phyloP scores from a whole-genome alignment of 2,888 invertebrate species.

The Eurytoma californica region DNA sequence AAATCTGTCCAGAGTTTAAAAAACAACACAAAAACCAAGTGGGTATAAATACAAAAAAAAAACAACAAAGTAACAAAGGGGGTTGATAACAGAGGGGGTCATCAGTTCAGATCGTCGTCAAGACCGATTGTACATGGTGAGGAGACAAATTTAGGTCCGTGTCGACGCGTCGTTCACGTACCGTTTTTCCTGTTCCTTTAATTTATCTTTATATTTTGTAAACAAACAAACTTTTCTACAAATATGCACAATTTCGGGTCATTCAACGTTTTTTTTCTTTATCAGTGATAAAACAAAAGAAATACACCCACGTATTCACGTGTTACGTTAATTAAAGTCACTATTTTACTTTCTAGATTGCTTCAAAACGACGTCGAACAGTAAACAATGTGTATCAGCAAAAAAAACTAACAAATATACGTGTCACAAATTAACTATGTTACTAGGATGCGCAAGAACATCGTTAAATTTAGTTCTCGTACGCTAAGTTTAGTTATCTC shows the following conservation, averaged over 20 bases:
- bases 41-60: no score
- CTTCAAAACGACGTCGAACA: slow-evolving; percentile 17
- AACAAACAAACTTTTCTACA: background rate
- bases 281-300: background rate
- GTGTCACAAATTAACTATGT: slow-evolving; percentile 25
- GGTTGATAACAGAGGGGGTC: slow-evolving; percentile 25
- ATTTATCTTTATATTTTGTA: background rate
- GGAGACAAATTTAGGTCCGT: slow-evolving; percentile 33
- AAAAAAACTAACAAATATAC: background rate
- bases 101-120: slow-evolving; percentile 51
- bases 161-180: slow-evolving; percentile 34
- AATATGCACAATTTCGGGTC: slow-evolving; percentile 15
- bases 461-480: slow-evolving; percentile 22
- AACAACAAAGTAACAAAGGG: background rate
- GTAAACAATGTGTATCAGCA: slow-evolving; percentile 14
- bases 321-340: background rate
- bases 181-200: slow-evolving; percentile 10
- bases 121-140: slow-evolving; percentile 34
- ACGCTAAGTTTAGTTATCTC: slow-evolving; percentile 13
- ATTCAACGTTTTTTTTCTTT: slow-evolving; percentile 20
- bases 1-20: slow-evolving; percentile 28
- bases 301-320: slow-evolving; percentile 4
- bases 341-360: background rate
- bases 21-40: slow-evolving; percentile 2
- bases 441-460: slow-evolving; percentile 46